Conservation (phyloP, 2,797 vertebrate species). For the Manis javanica region DNA sequence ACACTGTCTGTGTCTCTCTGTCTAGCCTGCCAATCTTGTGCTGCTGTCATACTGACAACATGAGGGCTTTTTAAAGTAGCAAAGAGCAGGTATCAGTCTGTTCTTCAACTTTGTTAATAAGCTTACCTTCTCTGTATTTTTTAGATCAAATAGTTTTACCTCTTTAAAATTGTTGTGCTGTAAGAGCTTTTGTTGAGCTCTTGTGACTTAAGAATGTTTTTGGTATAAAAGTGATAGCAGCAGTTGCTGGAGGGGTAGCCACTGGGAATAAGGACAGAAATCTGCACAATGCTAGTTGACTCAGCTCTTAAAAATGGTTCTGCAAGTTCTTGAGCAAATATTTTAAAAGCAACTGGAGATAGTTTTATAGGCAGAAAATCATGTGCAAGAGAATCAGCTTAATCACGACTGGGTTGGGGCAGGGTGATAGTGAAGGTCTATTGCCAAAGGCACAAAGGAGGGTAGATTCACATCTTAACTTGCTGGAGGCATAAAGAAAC, state of each 20-base stretch:
- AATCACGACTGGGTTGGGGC: conserved; percentile 22
- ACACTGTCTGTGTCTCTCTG: not conserved
- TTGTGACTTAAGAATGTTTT: conserved; percentile 68
- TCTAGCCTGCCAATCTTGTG: not conserved
- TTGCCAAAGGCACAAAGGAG: conserved; percentile 34
- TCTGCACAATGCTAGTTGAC: not conserved
- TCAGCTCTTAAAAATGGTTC: conserved; percentile 52
- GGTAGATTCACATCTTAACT: not conserved
- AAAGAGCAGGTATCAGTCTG: not conserved
- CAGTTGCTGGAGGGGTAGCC: conserved; percentile 63
- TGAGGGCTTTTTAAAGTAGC: not conserved
- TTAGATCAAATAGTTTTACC: conserved; percentile 41
- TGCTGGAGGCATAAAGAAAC: not conserved
- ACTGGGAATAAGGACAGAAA: conserved; percentile 59
- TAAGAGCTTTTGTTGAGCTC: conserved; percentile 45
- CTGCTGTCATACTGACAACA: not conserved
- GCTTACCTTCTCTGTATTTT: conserved; percentile 49
- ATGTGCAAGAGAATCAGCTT: conserved; percentile 37
- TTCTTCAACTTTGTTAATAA: conserved; percentile 30
- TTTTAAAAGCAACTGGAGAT: conserved; percentile 46
- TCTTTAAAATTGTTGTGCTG: conserved; percentile 62
- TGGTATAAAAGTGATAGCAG: conserved; percentile 64
- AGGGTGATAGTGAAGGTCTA: not conserved
- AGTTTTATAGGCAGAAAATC: conserved; percentile 53
- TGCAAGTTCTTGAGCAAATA: conserved; percentile 55